Evolutionary conservation across 2,797 vertebrate species (phyloP), one percentile per base, ranked within the genome.

Genomic region (Catostomus latipinnis): DNA sequence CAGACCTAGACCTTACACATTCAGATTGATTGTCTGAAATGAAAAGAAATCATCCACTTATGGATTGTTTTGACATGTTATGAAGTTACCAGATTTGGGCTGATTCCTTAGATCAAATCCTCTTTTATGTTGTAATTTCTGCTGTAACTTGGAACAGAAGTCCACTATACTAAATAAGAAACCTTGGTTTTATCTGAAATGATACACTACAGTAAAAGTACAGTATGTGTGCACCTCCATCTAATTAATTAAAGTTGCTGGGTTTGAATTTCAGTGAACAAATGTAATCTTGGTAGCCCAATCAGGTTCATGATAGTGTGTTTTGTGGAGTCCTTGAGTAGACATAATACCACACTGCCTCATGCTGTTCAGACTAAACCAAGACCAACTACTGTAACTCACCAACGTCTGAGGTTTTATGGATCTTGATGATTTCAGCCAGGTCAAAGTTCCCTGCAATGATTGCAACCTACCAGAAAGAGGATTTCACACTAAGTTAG

Each of bases 401-500:
- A 99, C 98, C 98, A 81, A 99, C 95, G 71, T 99, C 97, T 2
- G 97, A 96, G 76, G 92, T 92, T 93, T 98, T 99, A 90, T 99
- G 98, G 86, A 97, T 97, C 93, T 99, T 99, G 87, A 99, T 98
- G 88, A 98, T 96, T 91, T 99, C 98, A 0, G 97, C 98, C 53
- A 99, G 92, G 67, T 99, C 98, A 79, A 99, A 99, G 89, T 99
- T 99, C 83, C 98, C 98, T 48, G 98, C 97, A 10, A 99, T 96
- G 90, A 99, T 99, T 71, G 97, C 98, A 89, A 99, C 97, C 96
- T 97, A 82, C 3, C 83, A 76, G 76, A 74, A 88, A 66, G 68
- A 69, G 77, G 54, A 34, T 54, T 34, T 14, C 34, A 16, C 12
- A 56, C 13, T 53, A 3, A 0, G 14, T 61, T 62, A 34, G 6